Percentiles rank a stretch among this genome's conserved stretches.
Conservation (phyloP, 1,140 invertebrate genomes). For the Zaprionus ornatus region DNA sequence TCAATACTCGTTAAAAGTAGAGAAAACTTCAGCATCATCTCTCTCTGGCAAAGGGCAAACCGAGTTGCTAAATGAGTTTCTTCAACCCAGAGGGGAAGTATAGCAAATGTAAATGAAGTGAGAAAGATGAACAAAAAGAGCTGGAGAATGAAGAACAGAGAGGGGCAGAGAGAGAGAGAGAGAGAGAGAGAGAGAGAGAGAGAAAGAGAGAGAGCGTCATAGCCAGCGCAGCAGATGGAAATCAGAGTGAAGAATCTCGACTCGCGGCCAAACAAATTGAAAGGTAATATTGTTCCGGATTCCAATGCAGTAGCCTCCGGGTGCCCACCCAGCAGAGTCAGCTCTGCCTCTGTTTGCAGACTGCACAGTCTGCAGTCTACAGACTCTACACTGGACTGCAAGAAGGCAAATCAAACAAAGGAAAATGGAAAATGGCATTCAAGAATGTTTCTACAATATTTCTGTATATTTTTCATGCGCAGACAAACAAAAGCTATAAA, state of each 20-base stretch:
- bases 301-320: conserved; percentile 22
- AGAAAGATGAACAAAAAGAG: not conserved
- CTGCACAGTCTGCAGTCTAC: not conserved
- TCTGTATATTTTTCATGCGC: conserved; percentile 24
- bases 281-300: conserved; percentile 66
- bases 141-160: too few species aligned
- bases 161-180: not conserved
- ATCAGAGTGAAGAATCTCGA: conserved; percentile 19
- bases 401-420: conserved; percentile 43
- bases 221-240: conserved; percentile 21
- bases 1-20: not conserved
- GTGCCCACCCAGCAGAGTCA: conserved; percentile 29
- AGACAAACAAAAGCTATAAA: conserved; percentile 59
- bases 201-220: not conserved
- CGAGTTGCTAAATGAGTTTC: conserved; percentile 32
- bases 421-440: conserved; percentile 39
- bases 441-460: conserved; percentile 32
- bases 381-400: conserved; percentile 7
- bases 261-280: conserved; percentile 63
- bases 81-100: conserved; percentile 20
- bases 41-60: not conserved
- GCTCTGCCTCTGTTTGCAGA: not conserved
- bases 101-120: not conserved
- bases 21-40: conserved; percentile 13
- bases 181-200: not conserved